Base-by-base conservation (phyloP, 2,797 vertebrate genomes). In the Acanthopagrus latus region DNA sequence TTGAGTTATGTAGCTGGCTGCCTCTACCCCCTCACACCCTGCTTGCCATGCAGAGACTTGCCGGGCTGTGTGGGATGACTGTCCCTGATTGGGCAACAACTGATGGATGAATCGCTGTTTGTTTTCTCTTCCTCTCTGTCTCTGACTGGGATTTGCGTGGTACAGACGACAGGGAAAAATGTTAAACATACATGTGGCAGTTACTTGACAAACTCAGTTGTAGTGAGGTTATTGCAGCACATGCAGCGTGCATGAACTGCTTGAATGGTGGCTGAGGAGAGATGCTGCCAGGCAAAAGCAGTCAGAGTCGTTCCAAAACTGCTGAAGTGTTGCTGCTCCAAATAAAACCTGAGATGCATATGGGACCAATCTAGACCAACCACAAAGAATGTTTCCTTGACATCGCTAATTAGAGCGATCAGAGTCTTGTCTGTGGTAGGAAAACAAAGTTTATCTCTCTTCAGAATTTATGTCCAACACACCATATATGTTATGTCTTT, bases 21-120 rank as follows among this genome's bases (percentile, higher is more conserved):
- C 16, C 11, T 62, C 69, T 65, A 10, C 82, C 59, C 76, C 38
- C 83, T 70, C 80, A 91, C 90, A 48, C 89, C 91, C 92, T 80
- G 13, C 72, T 62, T 68, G 66, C 90, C 91, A 78, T 91, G 94
- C 87, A 80, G 84, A 64, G 89, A 92, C 94, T 88, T 91, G 93
- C 76, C 27, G 71, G 13, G 2, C 43, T 74, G 80, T 84, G 92
- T 93, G 85, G 90, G 91, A 84, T 54, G 84, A 20, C 43, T 68
- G 77, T 80, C 57, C 29, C 79, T 68, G 65, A 75, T 91, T 86
- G 77, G 78, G 80, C 66, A 93, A 92, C 90, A 84, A 48, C 74
- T 38, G 65, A 75, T 71, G 58, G 69, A 89, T 91, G 87, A 88
- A 88, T 87, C 13, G 54, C 72, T 88, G 72, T 87, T 92, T 92